Conservation (phyloP, 2,888 invertebrate species). For the Eulithis testata region DNA sequence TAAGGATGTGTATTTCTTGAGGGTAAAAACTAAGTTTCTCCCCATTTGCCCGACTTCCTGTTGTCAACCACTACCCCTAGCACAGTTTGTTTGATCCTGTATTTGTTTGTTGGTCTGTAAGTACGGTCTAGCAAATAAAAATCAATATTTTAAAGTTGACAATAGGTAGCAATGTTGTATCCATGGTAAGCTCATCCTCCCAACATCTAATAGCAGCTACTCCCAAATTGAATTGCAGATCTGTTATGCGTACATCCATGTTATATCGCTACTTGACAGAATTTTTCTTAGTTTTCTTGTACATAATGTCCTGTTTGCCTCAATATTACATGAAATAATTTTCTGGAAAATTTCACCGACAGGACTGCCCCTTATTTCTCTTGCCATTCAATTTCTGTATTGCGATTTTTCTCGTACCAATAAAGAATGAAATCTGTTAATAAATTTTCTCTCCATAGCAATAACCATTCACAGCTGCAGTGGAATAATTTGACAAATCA, state of each 20-base stretch:
- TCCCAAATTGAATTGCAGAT: slow-evolving; percentile 13
- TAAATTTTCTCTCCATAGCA: slow-evolving; percentile 77
- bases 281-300: slow-evolving; percentile 12
- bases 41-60: too few relatives aligned
- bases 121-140: background rate
- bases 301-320: slow-evolving; percentile 33
- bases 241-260: slow-evolving; percentile 18
- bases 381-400: slow-evolving; percentile 65
- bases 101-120: slow-evolving; percentile 18
- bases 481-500: slow-evolving; percentile 76
- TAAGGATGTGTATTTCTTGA: too few relatives aligned
- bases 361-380: slow-evolving; percentile 80
- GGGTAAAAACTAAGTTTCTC: too few relatives aligned
- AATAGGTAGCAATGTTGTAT: slow-evolving; percentile 5
- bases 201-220: slow-evolving; percentile 7
- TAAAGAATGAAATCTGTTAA: slow-evolving; percentile 59
- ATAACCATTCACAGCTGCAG: slow-evolving; percentile 79
- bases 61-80: too few relatives aligned
- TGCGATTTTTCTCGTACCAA: slow-evolving; percentile 43
- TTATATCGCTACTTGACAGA: slow-evolving; percentile 14
- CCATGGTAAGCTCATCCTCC: slow-evolving; percentile 1
- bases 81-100: slow-evolving; percentile 1
- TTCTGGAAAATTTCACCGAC: slow-evolving; percentile 81
- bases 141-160: background rate
- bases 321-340: slow-evolving; percentile 38